phyloP scores from a whole-genome alignment of 2,888 invertebrate species.

The Fragum sueziense region DNA sequence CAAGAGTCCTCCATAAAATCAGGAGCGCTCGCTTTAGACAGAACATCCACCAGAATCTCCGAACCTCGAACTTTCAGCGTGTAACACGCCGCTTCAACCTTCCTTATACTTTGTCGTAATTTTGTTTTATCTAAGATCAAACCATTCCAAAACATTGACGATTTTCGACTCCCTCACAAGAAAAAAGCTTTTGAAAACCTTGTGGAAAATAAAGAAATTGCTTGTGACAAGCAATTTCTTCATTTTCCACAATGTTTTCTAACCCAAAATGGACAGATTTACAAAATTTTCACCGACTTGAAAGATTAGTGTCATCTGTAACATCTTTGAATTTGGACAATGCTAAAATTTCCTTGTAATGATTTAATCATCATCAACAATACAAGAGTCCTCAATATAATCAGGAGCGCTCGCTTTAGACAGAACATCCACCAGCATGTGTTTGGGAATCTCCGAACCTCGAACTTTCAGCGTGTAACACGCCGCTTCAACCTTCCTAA shows the following conservation, averaged over 20 bases:
- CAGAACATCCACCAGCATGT: slow-evolving; percentile 85
- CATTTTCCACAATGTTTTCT: too few species aligned
- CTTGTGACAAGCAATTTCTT: too few species aligned
- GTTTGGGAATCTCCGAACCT: slow-evolving; percentile 90
- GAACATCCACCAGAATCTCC: slow-evolving; percentile 87
- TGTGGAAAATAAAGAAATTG: too few species aligned
- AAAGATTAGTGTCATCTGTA: too few species aligned
- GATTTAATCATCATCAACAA: slow-evolving; percentile 30
- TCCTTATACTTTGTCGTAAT: slow-evolving; percentile 90
- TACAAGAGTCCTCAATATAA: slow-evolving; percentile 46
- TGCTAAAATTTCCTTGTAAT: too few species aligned
- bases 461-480: slow-evolving; percentile 91
- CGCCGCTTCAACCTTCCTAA: slow-evolving; percentile 92
- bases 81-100: slow-evolving; percentile 93
- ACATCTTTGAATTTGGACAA: too few species aligned
- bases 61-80: slow-evolving; percentile 90
- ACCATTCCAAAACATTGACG: too few species aligned
- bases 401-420: slow-evolving; percentile 39
- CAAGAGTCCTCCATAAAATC: slow-evolving; percentile 47
- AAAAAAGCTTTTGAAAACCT: too few species aligned
- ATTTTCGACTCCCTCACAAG: too few species aligned
- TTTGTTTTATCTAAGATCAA: too few species aligned
- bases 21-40: slow-evolving; percentile 51
- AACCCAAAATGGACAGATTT: too few species aligned
- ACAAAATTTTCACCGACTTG: too few species aligned